Percentiles rank a stretch among this genome's conserved stretches.
phyloP scores from a whole-genome alignment of 2,797 vertebrate species.

The Eptatretus atami region DNA sequence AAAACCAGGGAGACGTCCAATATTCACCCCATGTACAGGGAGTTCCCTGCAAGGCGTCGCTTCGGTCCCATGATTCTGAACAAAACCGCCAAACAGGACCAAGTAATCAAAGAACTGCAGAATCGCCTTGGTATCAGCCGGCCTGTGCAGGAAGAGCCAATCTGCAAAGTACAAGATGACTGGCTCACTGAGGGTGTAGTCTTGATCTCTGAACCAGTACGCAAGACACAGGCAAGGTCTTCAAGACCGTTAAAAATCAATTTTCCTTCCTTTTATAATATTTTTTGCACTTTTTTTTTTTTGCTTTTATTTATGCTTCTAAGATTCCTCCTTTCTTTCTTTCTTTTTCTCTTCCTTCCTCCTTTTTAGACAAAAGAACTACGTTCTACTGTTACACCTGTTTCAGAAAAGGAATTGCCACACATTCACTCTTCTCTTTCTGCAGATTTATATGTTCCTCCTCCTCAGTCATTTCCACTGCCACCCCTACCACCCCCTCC shows the following conservation, averaged over 20 bases:
- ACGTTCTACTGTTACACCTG: neutral
- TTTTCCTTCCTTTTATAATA: no score
- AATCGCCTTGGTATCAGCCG: slow-evolving; percentile 42
- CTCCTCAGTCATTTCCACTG: slow-evolving; percentile 34
- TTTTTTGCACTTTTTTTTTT: no score
- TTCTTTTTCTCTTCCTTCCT: no score
- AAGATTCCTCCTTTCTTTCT: no score
- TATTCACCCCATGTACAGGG: slow-evolving; percentile 66
- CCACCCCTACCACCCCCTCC: slow-evolving; percentile 11
- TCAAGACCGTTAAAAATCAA: no score
- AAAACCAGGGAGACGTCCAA: slow-evolving; percentile 62
- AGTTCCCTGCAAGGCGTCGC: slow-evolving; percentile 36
- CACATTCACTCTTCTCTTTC: slow-evolving; percentile 17
- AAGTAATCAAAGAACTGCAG: slow-evolving; percentile 52
- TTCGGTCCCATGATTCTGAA: slow-evolving; percentile 49
- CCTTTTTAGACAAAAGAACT: neutral
- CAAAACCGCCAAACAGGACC: slow-evolving; percentile 55
- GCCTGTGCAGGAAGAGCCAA: slow-evolving; percentile 11
- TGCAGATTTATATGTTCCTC: slow-evolving; percentile 15
- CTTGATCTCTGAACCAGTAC: slow-evolving; percentile 39
- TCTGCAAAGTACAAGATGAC: slow-evolving; percentile 14
- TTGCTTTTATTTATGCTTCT: no score
- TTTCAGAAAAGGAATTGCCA: slow-evolving; percentile 8
- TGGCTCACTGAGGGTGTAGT: slow-evolving; percentile 60
- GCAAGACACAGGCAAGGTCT: slow-evolving; percentile 18